Conservation (phyloP, 2,113 vertebrate species). For the Corydoras maculifer region DNA sequence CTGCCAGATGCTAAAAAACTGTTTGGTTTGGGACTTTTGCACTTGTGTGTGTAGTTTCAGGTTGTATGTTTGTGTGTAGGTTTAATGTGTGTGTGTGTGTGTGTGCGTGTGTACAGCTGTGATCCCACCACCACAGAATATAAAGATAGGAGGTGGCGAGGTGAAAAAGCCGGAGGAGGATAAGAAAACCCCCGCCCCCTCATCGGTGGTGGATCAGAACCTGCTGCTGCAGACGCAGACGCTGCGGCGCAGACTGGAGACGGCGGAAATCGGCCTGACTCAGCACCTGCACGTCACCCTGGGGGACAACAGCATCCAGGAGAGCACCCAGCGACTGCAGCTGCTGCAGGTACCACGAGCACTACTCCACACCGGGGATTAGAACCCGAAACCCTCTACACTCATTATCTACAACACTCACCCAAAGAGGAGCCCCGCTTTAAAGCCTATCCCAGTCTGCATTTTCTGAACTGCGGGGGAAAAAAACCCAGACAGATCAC, state of each 20-base stretch:
- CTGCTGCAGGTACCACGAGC: conserved; percentile 71
- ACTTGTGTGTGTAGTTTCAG: neutral
- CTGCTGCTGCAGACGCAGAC: conserved; percentile 78
- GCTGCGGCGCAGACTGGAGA: conserved; percentile 76
- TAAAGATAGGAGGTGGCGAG: too few species aligned
- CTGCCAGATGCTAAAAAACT: too few species aligned
- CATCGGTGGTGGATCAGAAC: conserved; percentile 39
- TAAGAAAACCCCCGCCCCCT: too few species aligned
- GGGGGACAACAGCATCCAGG: conserved; percentile 75
- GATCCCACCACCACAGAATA: too few species aligned
- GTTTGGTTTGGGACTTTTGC: too few species aligned
- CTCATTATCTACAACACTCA: too few species aligned
- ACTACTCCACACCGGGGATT: too few species aligned
- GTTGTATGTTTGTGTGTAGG: neutral
- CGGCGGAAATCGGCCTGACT: conserved; percentile 70
- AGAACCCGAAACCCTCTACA: too few species aligned
- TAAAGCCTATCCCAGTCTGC: too few species aligned
- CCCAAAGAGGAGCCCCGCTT: too few species aligned
- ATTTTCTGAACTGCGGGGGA: too few species aligned
- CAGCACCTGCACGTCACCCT: conserved; percentile 72
- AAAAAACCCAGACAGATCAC: neutral
- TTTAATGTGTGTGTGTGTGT: neutral
- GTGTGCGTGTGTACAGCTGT: neutral
- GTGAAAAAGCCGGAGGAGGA: too few species aligned
- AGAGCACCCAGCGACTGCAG: conserved; percentile 79